Conservation (phyloP, 2,797 vertebrate genomes). For the Periparus ater region DNA sequence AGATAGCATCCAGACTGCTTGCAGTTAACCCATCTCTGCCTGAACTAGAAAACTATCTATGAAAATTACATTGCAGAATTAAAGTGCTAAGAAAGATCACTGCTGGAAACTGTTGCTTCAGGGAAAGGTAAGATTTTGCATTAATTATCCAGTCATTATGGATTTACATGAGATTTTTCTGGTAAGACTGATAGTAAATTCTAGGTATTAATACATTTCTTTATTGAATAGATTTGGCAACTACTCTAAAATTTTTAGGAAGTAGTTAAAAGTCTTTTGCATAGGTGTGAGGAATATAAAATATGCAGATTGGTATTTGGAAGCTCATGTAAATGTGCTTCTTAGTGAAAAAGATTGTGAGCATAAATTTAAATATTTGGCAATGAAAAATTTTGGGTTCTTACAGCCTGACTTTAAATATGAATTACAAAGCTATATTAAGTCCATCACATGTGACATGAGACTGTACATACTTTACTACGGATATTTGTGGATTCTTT, state of each 20-base stretch:
- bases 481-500: not conserved
- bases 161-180: not conserved
- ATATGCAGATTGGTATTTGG: not conserved
- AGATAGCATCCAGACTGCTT: conserved; percentile 26
- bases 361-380: not conserved
- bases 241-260: not conserved
- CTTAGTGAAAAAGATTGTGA: not conserved
- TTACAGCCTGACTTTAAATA: not conserved
- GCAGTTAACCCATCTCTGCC: conserved; percentile 31
- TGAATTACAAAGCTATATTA: not conserved
- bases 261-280: not conserved
- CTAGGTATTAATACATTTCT: not conserved
- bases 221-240: not conserved
- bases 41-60: conserved; percentile 6
- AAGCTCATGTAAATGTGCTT: not conserved
- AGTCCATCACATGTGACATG: not conserved
- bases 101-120: not conserved
- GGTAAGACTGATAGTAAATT: not conserved
- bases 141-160: not conserved
- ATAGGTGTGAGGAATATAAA: not conserved
- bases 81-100: not conserved
- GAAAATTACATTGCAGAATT: not conserved
- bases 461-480: not conserved
- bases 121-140: conserved; percentile 43
- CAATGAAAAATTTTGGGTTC: not conserved